A percentile compares a stretch with the other conserved stretches of the same genome.
Conservation (phyloP, 2,888 invertebrate species). For the Heteropelma amictum region DNA sequence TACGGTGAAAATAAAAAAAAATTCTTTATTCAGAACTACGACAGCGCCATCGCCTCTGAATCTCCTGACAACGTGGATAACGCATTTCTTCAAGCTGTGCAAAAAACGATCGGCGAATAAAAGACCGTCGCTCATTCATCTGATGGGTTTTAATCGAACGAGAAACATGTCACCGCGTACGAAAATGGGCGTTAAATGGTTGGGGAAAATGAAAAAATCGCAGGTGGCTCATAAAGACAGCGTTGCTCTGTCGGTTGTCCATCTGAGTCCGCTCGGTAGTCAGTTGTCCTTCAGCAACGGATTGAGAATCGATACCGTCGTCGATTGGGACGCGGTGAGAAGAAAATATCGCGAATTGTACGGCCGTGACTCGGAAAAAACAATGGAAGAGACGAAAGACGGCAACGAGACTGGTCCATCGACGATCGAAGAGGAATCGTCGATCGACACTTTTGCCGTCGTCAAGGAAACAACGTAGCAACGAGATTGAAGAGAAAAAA, state of each 20-base stretch:
- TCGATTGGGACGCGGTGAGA: constrained; percentile 94
- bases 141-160: constrained; percentile 87
- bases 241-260: constrained; percentile 88
- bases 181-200: constrained; percentile 93
- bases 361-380: constrained; percentile 81
- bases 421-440: constrained; percentile 59
- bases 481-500: neutral
- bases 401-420: constrained; percentile 53
- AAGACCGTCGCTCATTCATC: constrained; percentile 90
- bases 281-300: constrained; percentile 87
- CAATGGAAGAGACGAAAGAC: constrained; percentile 64
- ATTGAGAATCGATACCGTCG: constrained; percentile 91
- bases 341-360: constrained; percentile 91
- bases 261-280: constrained; percentile 90
- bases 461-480: constrained; percentile 45
- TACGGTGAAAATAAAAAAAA: neutral
- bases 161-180: constrained; percentile 87
- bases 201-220: constrained; percentile 91
- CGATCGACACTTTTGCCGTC: constrained; percentile 50
- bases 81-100: constrained; percentile 90
- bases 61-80: constrained; percentile 95
- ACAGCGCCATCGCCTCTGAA: constrained; percentile 99
- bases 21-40: constrained; percentile 83
- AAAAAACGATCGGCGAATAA: constrained; percentile 85
- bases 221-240: constrained; percentile 90